Evolutionary conservation across 2,113 vertebrate species (phyloP).

Genomic region (Pedionomus torquatus): DNA sequence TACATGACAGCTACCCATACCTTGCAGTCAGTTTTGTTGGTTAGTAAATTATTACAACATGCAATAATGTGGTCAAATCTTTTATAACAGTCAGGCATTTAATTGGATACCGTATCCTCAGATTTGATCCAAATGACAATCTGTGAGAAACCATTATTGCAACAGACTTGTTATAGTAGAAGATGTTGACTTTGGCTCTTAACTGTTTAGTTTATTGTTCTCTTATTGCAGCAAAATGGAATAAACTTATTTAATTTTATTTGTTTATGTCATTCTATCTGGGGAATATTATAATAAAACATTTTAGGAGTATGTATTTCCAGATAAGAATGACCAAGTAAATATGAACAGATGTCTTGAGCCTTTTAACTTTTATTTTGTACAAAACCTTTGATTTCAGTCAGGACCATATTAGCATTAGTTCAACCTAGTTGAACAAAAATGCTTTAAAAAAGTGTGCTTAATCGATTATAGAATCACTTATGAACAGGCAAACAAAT

Average conservation of each 20-base stretch:
- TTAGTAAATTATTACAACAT: background rate
- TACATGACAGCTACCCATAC: background rate
- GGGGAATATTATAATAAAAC: slow-evolving; percentile 2
- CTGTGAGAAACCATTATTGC: background rate
- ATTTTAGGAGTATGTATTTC: background rate
- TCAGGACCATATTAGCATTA: background rate
- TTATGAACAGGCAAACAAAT: background rate
- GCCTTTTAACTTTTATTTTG: background rate
- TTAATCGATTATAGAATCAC: background rate
- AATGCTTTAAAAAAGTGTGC: background rate
- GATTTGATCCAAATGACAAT: background rate
- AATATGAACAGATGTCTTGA: slow-evolving; percentile 40
- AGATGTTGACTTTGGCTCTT: slow-evolving; percentile 18
- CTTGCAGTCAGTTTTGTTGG: background rate
- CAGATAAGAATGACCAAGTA: slow-evolving; percentile 9
- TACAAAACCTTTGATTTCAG: slow-evolving; percentile 9
- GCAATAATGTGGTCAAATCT: background rate
- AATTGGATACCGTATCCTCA: background rate
- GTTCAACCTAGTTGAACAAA: slow-evolving; percentile 7
- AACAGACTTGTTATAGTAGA: background rate
- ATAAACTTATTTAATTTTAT: slow-evolving; percentile 15
- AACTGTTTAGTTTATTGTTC: background rate
- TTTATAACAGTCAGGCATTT: background rate
- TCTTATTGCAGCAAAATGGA: background rate
- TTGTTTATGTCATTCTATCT: background rate